These are phyloP conservation scores for Bombus sibiricus DNA, from an alignment of 1,140 invertebrate genomes.

Conservation along the genomic window DNA sequence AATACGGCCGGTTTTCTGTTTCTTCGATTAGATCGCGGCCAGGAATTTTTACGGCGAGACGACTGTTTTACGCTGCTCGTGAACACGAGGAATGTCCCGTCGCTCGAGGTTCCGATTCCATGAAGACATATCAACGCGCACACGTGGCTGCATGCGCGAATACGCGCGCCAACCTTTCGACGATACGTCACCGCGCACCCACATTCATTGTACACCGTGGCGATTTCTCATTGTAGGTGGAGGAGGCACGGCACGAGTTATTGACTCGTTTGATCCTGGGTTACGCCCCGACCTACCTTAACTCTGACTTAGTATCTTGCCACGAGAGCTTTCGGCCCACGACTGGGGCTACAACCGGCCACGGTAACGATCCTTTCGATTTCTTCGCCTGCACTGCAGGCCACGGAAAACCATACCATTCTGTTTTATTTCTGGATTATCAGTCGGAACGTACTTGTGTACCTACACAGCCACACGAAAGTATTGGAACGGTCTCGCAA, in stretches of 20 bases:
- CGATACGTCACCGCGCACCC: slow-evolving; percentile 72
- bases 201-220: slow-evolving; percentile 72
- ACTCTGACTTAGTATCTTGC: slow-evolving; percentile 76
- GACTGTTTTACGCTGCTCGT: slow-evolving; percentile 60
- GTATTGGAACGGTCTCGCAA: too few relatives aligned
- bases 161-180: slow-evolving; percentile 48
- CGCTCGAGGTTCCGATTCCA: slow-evolving; percentile 67
- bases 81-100: slow-evolving; percentile 57
- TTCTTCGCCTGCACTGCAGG: slow-evolving; percentile 21
- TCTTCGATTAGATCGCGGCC: slow-evolving; percentile 37
- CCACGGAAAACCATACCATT: not conserved
- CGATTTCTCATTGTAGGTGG: slow-evolving; percentile 78
- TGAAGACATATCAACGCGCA: slow-evolving; percentile 75
- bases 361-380: slow-evolving; percentile 44
- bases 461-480: too few relatives aligned
- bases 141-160: slow-evolving; percentile 37
- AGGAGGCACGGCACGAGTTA: slow-evolving; percentile 76
- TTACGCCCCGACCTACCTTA: slow-evolving; percentile 80
- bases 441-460: too few relatives aligned
- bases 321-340: slow-evolving; percentile 63
- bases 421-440: not conserved
- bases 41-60: slow-evolving; percentile 24
- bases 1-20: slow-evolving; percentile 1
- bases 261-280: slow-evolving; percentile 79
- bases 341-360: slow-evolving; percentile 16